Evolutionary conservation across 2,113 vertebrate species (phyloP).

Genomic region (Pituophis catenifer): DNA sequence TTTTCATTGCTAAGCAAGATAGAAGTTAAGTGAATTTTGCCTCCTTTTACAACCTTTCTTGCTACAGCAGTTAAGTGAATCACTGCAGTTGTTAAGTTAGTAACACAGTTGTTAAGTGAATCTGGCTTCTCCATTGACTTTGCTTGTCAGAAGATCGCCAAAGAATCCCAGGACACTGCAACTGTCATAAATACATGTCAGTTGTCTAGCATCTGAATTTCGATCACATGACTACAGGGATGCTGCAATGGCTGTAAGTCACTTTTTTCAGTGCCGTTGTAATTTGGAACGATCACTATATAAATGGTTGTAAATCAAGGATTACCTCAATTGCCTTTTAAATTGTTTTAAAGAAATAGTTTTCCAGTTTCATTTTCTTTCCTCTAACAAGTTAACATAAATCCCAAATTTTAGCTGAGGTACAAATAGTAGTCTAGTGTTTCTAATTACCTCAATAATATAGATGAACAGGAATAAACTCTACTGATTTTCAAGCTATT

Average conservation of each 20-base stretch:
- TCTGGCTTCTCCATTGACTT: background rate
- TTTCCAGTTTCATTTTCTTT: slow-evolving; percentile 26
- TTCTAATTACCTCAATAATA: background rate
- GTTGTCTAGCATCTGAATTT: background rate
- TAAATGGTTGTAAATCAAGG: background rate
- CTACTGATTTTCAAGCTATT: background rate
- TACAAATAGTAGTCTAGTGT: background rate
- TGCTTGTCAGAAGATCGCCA: background rate
- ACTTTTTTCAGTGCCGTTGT: background rate
- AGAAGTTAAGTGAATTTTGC: background rate
- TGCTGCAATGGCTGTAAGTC: background rate
- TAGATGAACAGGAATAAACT: background rate
- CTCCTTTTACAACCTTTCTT: background rate
- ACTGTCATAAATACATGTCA: background rate
- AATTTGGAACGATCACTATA: background rate
- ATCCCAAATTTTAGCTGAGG: background rate
- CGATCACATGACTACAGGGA: background rate
- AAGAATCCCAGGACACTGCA: background rate
- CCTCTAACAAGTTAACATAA: slow-evolving; percentile 10
- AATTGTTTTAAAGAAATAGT: slow-evolving; percentile 29
- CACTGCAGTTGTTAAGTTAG: background rate
- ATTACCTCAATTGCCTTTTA: slow-evolving; percentile 17
- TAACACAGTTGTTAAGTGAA: background rate
- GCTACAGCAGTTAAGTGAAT: background rate
- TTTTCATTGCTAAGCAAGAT: background rate